Percentiles rank a stretch among this genome's conserved stretches.
These are phyloP conservation scores for Thera britannica DNA, from an alignment of 2,888 invertebrate genomes.

Conservation along the genomic window DNA sequence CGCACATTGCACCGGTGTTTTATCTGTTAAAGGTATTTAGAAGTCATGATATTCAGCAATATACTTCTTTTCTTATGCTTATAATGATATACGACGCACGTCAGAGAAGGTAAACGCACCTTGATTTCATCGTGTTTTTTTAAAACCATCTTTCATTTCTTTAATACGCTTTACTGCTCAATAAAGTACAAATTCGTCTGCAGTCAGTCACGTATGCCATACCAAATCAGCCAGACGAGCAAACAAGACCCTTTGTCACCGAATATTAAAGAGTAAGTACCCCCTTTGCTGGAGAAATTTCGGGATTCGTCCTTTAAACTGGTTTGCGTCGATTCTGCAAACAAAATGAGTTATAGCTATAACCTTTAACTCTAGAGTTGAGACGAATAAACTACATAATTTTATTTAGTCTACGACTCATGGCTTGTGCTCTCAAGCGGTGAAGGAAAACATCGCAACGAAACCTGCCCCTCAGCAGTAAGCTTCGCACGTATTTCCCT, in stretches of 20 bases:
- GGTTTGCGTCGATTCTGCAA: conserved; percentile 20
- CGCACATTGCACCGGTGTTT: too few relatives aligned
- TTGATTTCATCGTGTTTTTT: too few relatives aligned
- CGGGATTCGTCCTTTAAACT: conserved; percentile 19
- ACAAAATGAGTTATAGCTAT: conserved; percentile 25
- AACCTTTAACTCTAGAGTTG: conserved; percentile 16
- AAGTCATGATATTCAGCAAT: too few relatives aligned
- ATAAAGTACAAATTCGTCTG: not conserved
- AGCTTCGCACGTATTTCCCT: too few relatives aligned
- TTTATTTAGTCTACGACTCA: too few relatives aligned
- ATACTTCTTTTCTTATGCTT: too few relatives aligned
- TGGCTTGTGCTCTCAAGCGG: too few relatives aligned
- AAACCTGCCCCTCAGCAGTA: too few relatives aligned
- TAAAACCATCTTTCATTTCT: not conserved
- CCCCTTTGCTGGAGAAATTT: conserved; percentile 13
- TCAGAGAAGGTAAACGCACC: too few relatives aligned
- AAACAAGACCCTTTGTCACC: conserved; percentile 12
- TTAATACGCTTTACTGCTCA: not conserved
- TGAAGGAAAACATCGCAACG: too few relatives aligned
- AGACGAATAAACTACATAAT: not conserved
- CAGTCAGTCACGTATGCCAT: conserved; percentile 10
- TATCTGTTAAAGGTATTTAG: too few relatives aligned
- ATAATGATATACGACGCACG: too few relatives aligned
- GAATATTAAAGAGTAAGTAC: not conserved
- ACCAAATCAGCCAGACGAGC: conserved; percentile 11